Evolutionary conservation across 1,140 invertebrate genomes (phyloP).

Genomic region (Lutraria rhynchaena): DNA sequence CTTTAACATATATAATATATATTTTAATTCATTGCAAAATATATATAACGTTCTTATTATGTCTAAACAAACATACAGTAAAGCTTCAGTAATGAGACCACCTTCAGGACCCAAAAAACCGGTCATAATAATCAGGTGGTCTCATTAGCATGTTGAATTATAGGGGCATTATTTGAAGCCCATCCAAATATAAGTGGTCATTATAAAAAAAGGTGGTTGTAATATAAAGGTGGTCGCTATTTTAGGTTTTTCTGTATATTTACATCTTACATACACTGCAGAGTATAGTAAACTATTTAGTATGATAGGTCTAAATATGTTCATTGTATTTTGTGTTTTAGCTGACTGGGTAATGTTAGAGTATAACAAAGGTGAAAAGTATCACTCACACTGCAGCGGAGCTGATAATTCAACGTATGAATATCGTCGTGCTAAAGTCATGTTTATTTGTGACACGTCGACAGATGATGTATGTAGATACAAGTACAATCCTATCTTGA

Average conservation of each 20-base stretch:
- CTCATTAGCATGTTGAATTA: not conserved
- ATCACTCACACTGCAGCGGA: conserved; percentile 58
- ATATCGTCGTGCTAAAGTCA: conserved; percentile 61
- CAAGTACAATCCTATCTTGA: too few species aligned
- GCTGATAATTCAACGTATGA: conserved; percentile 9
- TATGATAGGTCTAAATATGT: not conserved
- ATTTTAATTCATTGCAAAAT: not conserved
- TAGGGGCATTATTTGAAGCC: not conserved
- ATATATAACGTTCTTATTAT: not conserved
- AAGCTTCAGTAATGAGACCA: too few species aligned
- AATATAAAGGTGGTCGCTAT: too few species aligned
- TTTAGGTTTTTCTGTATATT: too few species aligned
- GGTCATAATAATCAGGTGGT: too few species aligned
- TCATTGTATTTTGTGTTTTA: conserved; percentile 16
- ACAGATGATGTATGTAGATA: conserved; percentile 35
- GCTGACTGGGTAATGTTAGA: conserved; percentile 67
- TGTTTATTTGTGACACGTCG: conserved; percentile 63
- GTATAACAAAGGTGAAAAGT: conserved; percentile 60
- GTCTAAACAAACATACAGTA: not conserved
- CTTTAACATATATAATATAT: not conserved
- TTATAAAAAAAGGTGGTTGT: too few species aligned
- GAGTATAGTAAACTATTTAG: not conserved
- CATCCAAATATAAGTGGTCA: too few species aligned
- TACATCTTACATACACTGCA: not conserved
- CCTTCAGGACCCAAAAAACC: too few species aligned